These are phyloP conservation scores for Sander vitreus DNA, from an alignment of 2,113 vertebrate genomes.

Conservation along the genomic window DNA sequence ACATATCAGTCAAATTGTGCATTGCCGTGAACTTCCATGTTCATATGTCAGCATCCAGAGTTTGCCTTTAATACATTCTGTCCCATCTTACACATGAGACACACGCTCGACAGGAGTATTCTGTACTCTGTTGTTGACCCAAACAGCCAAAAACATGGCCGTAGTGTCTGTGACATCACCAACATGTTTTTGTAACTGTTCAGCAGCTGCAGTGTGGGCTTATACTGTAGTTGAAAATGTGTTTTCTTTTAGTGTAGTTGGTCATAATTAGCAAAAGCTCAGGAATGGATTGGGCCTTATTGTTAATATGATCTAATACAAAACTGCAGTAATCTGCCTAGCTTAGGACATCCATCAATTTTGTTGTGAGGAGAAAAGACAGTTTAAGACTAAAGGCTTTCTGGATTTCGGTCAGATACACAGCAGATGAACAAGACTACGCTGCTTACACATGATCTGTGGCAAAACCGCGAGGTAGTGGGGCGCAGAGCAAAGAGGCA, in stretches of 20 bases:
- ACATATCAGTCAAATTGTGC: not conserved
- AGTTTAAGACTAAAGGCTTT: not conserved
- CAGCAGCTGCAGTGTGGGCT: not conserved
- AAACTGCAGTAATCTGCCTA: not conserved
- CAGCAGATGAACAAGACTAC: not conserved
- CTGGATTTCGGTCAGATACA: not conserved
- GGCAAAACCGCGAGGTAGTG: too few species aligned
- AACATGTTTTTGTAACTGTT: not conserved
- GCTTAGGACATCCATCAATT: not conserved
- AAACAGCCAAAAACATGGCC: not conserved
- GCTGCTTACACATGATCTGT: too few species aligned
- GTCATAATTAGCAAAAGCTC: not conserved
- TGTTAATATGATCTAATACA: not conserved
- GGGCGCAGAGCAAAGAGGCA: too few species aligned
- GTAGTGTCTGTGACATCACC: not conserved
- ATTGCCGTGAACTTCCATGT: not conserved
- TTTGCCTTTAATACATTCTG: not conserved
- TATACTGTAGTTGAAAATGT: not conserved
- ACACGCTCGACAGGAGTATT: too few species aligned
- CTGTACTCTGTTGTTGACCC: not conserved
- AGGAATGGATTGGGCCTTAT: not conserved
- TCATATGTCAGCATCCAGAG: not conserved
- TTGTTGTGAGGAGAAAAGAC: not conserved
- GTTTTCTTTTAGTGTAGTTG: not conserved
- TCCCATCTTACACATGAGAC: not conserved